A percentile compares a stretch with the other conserved stretches of the same genome.
These are phyloP conservation scores for Alviniconcha marisindica DNA, from an alignment of 1,140 invertebrate genomes.

Conservation along the genomic window DNA sequence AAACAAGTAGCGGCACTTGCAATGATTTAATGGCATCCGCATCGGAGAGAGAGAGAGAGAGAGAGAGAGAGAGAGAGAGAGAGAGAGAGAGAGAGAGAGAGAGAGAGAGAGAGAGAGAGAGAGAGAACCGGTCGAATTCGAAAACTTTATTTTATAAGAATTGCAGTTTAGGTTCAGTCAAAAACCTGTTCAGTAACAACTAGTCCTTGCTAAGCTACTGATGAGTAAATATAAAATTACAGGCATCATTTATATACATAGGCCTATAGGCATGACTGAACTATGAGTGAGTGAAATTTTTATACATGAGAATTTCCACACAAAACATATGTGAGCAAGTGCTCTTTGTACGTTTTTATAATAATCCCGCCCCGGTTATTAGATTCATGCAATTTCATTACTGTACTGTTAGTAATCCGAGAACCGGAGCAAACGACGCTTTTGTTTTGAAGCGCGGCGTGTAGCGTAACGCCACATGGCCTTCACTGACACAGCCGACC, in stretches of 20 bases:
- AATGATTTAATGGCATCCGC: neutral
- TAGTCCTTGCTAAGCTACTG: neutral
- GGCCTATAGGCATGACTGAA: neutral
- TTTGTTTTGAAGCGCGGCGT: too few species aligned
- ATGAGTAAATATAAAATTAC: neutral
- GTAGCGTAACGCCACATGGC: too few species aligned
- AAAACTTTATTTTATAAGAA: too few species aligned
- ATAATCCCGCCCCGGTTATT: too few species aligned
- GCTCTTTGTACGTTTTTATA: too few species aligned
- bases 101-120: conserved; percentile 9
- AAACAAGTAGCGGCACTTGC: neutral
- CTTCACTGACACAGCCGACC: too few species aligned
- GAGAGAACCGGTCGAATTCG: neutral
- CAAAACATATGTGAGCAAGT: too few species aligned
- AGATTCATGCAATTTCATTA: too few species aligned
- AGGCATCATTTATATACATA: too few species aligned
- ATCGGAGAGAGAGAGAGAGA: neutral
- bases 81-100: neutral
- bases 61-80: neutral
- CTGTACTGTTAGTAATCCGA: too few species aligned
- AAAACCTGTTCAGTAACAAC: neutral
- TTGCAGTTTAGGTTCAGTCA: neutral
- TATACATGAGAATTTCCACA: too few species aligned
- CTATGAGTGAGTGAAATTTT: neutral
- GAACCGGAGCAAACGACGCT: too few species aligned